Evolutionary conservation across 1,140 invertebrate species (phyloP).

Genomic region (Carposina sasakii): DNA sequence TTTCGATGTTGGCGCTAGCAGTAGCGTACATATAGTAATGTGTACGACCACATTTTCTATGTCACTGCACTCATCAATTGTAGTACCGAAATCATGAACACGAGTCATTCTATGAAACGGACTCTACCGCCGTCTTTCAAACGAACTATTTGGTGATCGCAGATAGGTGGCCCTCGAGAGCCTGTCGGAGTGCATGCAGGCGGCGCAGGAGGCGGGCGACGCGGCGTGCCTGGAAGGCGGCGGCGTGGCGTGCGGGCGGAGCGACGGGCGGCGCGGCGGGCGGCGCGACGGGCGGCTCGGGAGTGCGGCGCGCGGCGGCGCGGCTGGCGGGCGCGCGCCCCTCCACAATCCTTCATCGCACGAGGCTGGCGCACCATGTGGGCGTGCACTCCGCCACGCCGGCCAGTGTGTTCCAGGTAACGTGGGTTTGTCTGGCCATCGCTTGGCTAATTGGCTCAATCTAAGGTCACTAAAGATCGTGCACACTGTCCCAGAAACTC

Average conservation of each 20-base stretch:
- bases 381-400: slow-evolving; percentile 50
- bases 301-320: slow-evolving; percentile 41
- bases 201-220: slow-evolving; percentile 91
- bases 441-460: too few relatives aligned
- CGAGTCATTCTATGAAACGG: too few relatives aligned
- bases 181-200: slow-evolving; percentile 87
- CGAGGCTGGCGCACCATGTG: slow-evolving; percentile 51
- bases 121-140: too few relatives aligned
- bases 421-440: too few relatives aligned
- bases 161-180: slow-evolving; percentile 85
- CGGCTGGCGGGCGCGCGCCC: slow-evolving; percentile 33
- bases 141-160: too few relatives aligned
- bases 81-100: too few relatives aligned
- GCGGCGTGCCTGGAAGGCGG: slow-evolving; percentile 89
- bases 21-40: too few relatives aligned
- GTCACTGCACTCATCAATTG: too few relatives aligned
- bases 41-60: too few relatives aligned
- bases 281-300: slow-evolving; percentile 75
- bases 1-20: too few relatives aligned
- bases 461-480: too few relatives aligned
- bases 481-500: too few relatives aligned
- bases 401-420: slow-evolving; percentile 48
- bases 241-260: slow-evolving; percentile 86
- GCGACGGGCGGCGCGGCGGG: slow-evolving; percentile 74
- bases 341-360: slow-evolving; percentile 45